These are phyloP conservation scores for Bufo gargarizans DNA, from an alignment of 2,113 vertebrate genomes.

Conservation along the genomic window DNA sequence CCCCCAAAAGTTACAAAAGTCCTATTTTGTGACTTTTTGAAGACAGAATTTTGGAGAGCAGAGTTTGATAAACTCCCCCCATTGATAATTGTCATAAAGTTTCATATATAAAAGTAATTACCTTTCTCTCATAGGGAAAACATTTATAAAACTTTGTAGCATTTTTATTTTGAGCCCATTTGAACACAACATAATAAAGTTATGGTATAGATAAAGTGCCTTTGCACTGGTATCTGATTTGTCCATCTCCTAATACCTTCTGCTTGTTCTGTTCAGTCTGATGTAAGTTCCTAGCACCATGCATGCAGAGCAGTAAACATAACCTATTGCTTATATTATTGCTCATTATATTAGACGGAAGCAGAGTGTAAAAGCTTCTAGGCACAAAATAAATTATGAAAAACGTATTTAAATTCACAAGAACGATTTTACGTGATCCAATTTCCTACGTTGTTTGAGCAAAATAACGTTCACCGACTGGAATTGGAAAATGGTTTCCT, in stretches of 20 bases:
- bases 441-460: neutral
- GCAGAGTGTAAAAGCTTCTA: conserved; percentile 17
- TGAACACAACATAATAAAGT: neutral
- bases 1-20: too few relatives aligned
- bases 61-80: too few relatives aligned
- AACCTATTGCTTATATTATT: conserved; percentile 42
- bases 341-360: conserved; percentile 34
- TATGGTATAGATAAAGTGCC: neutral
- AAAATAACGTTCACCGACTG: neutral
- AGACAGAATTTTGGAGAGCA: too few relatives aligned
- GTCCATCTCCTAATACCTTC: neutral
- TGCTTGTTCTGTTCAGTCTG: conserved; percentile 9
- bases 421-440: conserved; percentile 13
- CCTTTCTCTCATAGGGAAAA: too few relatives aligned
- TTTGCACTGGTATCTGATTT: neutral
- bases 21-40: too few relatives aligned
- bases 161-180: too few relatives aligned
- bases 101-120: too few relatives aligned
- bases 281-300: conserved; percentile 2
- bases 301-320: conserved; percentile 28
- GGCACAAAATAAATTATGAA: conserved; percentile 31
- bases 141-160: too few relatives aligned
- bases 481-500: neutral
- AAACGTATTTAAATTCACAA: conserved; percentile 3
- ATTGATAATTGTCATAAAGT: too few relatives aligned